Evolutionary conservation across 37 sponge, comb jelly and placozoan species (phyloP).

Genomic region (Axinella damicornis): DNA sequence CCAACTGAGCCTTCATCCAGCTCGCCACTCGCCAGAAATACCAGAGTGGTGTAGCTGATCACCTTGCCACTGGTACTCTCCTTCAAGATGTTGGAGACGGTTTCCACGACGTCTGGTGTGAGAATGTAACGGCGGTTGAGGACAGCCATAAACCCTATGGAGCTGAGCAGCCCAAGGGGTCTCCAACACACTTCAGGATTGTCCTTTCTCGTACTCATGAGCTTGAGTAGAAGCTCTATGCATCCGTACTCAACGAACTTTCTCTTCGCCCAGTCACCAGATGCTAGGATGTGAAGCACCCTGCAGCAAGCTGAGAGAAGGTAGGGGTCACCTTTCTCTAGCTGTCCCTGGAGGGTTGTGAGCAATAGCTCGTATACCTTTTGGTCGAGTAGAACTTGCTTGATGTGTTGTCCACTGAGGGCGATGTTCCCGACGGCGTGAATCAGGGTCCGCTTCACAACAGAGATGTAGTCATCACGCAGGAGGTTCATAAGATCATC

Average conservation of each 20-base stretch:
- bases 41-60: slow-evolving; percentile 65
- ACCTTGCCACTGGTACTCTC: slow-evolving; percentile 55
- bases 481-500: slow-evolving; percentile 44
- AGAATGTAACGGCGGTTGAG: slow-evolving; percentile 55
- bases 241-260: slow-evolving; percentile 61
- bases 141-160: slow-evolving; percentile 77
- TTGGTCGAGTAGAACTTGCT: slow-evolving; percentile 50
- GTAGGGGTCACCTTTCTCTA: slow-evolving; percentile 16
- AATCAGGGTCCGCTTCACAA: slow-evolving; percentile 35
- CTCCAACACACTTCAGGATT: slow-evolving; percentile 68
- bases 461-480: background rate
- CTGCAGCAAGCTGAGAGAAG: slow-evolving; percentile 76
- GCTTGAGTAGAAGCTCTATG: slow-evolving; percentile 38
- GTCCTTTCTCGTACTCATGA: slow-evolving; percentile 35
- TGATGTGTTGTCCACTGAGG: slow-evolving; percentile 67
- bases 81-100: slow-evolving; percentile 33
- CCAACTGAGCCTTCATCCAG: slow-evolving; percentile 44
- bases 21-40: slow-evolving; percentile 64
- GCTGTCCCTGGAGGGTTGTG: slow-evolving; percentile 17
- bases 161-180: slow-evolving; percentile 70
- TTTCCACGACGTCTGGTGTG: slow-evolving; percentile 39
- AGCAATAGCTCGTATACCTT: slow-evolving; percentile 38
- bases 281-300: slow-evolving; percentile 81
- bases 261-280: slow-evolving; percentile 78
- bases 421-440: slow-evolving; percentile 87